These are phyloP conservation scores for Heliconius aoede DNA, from an alignment of 2,888 invertebrate genomes.

Conservation along the genomic window DNA sequence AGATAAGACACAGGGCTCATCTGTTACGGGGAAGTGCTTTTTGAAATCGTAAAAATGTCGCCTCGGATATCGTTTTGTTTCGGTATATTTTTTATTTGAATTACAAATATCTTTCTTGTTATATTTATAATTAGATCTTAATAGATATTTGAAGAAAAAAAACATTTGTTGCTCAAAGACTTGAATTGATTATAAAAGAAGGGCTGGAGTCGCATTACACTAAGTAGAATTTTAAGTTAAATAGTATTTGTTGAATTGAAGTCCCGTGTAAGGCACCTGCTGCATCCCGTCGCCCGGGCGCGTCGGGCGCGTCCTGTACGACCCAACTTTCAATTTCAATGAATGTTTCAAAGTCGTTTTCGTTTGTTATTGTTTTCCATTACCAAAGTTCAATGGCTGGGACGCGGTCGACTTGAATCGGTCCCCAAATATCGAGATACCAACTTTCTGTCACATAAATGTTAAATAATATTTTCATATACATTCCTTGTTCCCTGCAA, in stretches of 20 bases:
- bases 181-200: constrained; percentile 12
- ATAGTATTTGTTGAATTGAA: constrained; percentile 46
- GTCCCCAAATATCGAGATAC: constrained; percentile 54
- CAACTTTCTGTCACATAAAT: constrained; percentile 46
- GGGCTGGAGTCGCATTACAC: constrained; percentile 8
- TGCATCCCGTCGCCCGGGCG: constrained; percentile 50
- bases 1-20: constrained; percentile 76
- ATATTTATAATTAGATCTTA: not conserved
- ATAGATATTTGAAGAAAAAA: too few species aligned
- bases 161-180: not conserved
- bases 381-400: constrained; percentile 67
- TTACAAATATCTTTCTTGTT: not conserved
- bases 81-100: not conserved
- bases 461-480: constrained; percentile 46
- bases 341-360: constrained; percentile 78
- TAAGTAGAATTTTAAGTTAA: constrained; percentile 25
- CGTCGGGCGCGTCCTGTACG: constrained; percentile 53
- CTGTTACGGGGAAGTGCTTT: constrained; percentile 67
- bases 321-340: constrained; percentile 75
- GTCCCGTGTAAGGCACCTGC: constrained; percentile 63
- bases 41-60: constrained; percentile 51
- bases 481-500: not conserved
- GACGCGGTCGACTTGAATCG: constrained; percentile 41
- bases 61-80: constrained; percentile 28
- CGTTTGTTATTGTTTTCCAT: constrained; percentile 80